Evolutionary conservation across 2,113 vertebrate species (phyloP).

Genomic region (Bambusicola thoracicus): DNA sequence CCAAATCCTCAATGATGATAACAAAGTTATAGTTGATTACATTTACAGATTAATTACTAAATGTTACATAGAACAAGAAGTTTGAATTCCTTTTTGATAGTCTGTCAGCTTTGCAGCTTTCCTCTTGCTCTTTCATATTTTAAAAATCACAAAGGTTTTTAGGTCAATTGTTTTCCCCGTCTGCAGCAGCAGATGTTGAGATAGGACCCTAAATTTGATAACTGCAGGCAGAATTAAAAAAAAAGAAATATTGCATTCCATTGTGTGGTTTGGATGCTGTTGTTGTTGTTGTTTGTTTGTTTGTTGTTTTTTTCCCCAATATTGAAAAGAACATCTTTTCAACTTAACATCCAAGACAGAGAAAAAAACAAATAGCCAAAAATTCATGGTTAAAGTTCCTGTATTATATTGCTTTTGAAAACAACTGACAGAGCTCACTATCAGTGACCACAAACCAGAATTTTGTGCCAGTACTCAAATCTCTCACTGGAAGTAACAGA

Average conservation of each 20-base stretch:
- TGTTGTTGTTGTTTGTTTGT: too few species aligned
- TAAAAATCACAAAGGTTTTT: background rate
- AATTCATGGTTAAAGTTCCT: background rate
- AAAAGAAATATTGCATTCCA: background rate
- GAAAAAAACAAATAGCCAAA: slow-evolving; percentile 15
- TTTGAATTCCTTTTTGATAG: background rate
- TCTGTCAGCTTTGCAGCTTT: background rate
- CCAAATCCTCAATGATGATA: background rate
- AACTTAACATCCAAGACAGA: background rate
- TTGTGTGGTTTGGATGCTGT: too few species aligned
- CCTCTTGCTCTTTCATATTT: background rate
- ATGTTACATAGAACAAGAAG: background rate
- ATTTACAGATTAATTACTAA: slow-evolving; percentile 29
- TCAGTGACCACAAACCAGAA: slow-evolving; percentile 14
- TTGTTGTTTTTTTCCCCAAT: background rate
- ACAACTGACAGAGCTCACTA: background rate
- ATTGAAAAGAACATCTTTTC: slow-evolving; percentile 6
- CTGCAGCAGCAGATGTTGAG: background rate
- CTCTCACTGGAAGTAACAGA: slow-evolving; percentile 20
- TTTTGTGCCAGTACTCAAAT: slow-evolving; percentile 40
- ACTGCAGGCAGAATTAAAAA: background rate
- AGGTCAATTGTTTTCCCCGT: background rate
- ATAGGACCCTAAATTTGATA: background rate
- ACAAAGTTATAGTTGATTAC: background rate
- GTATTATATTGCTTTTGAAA: slow-evolving; percentile 57